phyloP scores from a whole-genome alignment of 2,888 invertebrate genomes.

The Macropis europaea region DNA sequence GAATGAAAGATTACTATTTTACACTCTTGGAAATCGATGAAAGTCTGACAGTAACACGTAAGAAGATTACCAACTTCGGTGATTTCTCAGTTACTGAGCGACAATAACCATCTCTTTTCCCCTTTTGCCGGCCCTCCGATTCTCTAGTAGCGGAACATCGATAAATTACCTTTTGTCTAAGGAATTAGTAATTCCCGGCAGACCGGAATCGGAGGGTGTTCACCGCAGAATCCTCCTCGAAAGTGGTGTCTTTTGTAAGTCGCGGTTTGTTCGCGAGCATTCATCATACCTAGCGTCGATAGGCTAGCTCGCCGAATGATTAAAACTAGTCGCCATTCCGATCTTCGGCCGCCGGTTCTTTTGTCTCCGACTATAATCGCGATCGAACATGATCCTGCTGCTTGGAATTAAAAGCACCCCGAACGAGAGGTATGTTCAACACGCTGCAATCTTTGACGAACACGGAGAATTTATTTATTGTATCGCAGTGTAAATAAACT shows the following conservation, averaged over 20 bases:
- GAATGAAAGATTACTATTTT: too few species aligned
- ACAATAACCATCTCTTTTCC: too few species aligned
- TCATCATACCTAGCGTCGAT: conserved; percentile 33
- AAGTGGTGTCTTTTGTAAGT: conserved; percentile 43
- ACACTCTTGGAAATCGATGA: too few species aligned
- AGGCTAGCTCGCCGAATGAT: conserved; percentile 13
- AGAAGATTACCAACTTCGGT: too few species aligned
- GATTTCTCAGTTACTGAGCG: too few species aligned
- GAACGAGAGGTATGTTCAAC: neutral
- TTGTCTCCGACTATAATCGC: neutral
- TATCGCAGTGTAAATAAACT: too few species aligned
- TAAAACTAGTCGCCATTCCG: conserved; percentile 1
- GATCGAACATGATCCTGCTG: neutral
- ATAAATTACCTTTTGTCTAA: conserved; percentile 62
- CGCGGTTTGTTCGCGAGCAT: conserved; percentile 33
- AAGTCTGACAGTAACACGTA: too few species aligned
- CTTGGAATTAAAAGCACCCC: neutral
- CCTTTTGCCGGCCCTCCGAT: neutral
- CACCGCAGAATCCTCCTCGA: conserved; percentile 25
- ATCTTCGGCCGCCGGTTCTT: neutral
- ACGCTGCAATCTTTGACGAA: neutral
- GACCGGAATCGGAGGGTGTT: conserved; percentile 21
- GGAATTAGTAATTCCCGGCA: conserved; percentile 52
- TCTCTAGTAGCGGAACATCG: conserved; percentile 28
- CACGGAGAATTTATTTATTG: too few species aligned